Percentiles rank a stretch among this genome's conserved stretches.
These are phyloP conservation scores for Solenopsis fugax DNA, from an alignment of 1,140 invertebrate species.

Conservation along the genomic window DNA sequence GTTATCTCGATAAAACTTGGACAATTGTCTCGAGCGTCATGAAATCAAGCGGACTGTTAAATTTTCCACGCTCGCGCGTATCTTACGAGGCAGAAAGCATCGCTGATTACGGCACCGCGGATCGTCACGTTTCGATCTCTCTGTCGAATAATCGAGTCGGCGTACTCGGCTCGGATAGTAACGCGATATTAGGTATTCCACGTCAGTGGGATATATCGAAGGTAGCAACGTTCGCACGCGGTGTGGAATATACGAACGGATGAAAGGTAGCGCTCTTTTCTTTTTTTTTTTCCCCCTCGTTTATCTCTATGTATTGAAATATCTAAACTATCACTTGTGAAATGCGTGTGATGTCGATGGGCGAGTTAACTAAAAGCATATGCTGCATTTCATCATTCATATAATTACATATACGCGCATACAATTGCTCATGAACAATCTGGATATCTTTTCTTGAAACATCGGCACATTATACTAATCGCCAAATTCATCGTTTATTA, in stretches of 20 bases:
- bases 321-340: conserved; percentile 22
- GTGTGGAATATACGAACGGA: conserved; percentile 8
- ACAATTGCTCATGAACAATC: conserved; percentile 7
- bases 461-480: not conserved
- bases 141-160: conserved; percentile 5
- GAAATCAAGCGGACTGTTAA: not conserved
- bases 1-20: conserved; percentile 30
- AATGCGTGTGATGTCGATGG: conserved; percentile 7
- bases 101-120: not conserved
- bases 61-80: not conserved
- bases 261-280: not conserved
- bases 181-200: conserved; percentile 27
- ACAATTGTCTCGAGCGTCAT: not conserved
- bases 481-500: not conserved
- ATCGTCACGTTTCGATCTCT: not conserved
- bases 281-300: not conserved
- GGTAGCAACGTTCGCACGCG: not conserved
- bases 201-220: not conserved
- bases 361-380: not conserved
- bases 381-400: not conserved
- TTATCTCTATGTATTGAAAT: conserved; percentile 8
- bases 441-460: not conserved
- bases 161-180: conserved; percentile 5
- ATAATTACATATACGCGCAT: not conserved
- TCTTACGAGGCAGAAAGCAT: not conserved